Percentiles rank a stretch among this genome's conserved stretches.
phyloP scores from a whole-genome alignment of 2,113 vertebrate genomes.

The Microtus montanus region DNA sequence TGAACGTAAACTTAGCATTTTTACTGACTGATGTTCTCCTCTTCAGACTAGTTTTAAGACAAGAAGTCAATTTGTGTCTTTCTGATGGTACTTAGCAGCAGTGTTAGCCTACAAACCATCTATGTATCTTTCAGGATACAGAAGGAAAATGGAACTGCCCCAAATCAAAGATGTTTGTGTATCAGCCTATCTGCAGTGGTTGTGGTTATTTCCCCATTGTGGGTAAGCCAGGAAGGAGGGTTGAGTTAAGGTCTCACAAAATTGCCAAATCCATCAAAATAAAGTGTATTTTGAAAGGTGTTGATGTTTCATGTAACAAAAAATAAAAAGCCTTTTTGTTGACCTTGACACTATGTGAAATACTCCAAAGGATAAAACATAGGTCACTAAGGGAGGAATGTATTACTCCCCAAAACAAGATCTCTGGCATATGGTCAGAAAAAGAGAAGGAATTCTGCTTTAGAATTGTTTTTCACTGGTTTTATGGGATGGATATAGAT shows the following conservation, averaged over 20 bases:
- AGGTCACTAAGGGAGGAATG: not conserved
- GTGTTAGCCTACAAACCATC: not conserved
- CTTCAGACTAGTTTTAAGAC: not conserved
- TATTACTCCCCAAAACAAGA: fast-evolving
- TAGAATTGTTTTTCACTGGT: not conserved
- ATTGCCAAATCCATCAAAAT: not conserved
- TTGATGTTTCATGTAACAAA: not conserved
- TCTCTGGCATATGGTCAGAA: too few species aligned
- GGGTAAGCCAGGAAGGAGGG: not conserved
- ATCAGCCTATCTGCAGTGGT: not conserved
- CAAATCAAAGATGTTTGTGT: not conserved
- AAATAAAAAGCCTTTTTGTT: not conserved
- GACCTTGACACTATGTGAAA: not conserved
- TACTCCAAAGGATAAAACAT: not conserved
- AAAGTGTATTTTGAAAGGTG: not conserved
- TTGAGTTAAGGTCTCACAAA: not conserved
- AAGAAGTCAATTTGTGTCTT: not conserved
- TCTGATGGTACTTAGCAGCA: not conserved
- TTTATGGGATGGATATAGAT: not conserved
- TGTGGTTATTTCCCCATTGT: not conserved
- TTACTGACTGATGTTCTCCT: not conserved
- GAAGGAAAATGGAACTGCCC: not conserved
- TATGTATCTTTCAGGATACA: not conserved
- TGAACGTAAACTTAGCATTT: too few species aligned
- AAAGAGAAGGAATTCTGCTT: not conserved